These are phyloP conservation scores for Yponomeuta sedellus DNA, from an alignment of 2,888 invertebrate species.

Conservation along the genomic window DNA sequence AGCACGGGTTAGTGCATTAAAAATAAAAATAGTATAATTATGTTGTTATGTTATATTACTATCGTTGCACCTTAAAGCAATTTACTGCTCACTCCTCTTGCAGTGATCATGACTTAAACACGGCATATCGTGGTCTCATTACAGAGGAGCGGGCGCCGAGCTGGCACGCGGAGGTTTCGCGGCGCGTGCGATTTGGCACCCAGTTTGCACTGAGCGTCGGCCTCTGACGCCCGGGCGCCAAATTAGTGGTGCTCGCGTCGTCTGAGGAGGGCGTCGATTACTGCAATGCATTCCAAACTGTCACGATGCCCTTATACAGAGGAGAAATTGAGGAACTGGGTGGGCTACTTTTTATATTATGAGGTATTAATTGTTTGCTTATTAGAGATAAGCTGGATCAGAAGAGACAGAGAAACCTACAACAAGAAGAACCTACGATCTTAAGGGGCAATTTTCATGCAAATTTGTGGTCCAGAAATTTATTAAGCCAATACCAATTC, in stretches of 20 bases:
- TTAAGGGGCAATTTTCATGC: too few relatives aligned
- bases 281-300: constrained; percentile 36
- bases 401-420: too few relatives aligned
- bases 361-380: too few relatives aligned
- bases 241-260: constrained; percentile 46
- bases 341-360: background rate
- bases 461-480: too few relatives aligned
- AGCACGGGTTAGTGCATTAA: too few relatives aligned
- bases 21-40: too few relatives aligned
- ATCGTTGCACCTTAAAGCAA: background rate
- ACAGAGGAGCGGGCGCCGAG: constrained; percentile 32
- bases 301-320: constrained; percentile 16
- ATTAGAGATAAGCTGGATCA: too few relatives aligned
- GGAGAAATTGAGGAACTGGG: background rate
- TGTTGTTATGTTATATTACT: too few relatives aligned
- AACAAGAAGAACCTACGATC: too few relatives aligned
- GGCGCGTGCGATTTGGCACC: constrained; percentile 51
- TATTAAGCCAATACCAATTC: too few relatives aligned
- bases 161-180: constrained; percentile 40
- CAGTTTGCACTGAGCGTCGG: constrained; percentile 34
- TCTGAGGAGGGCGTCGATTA: constrained; percentile 31
- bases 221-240: constrained; percentile 37
- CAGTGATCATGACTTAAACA: background rate
- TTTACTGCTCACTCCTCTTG: background rate
- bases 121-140: constrained; percentile 34